Evolutionary conservation across 2,113 vertebrate genomes (phyloP), one percentile per base, ranked within the genome.

Genomic region (Antennarius striatus): DNA sequence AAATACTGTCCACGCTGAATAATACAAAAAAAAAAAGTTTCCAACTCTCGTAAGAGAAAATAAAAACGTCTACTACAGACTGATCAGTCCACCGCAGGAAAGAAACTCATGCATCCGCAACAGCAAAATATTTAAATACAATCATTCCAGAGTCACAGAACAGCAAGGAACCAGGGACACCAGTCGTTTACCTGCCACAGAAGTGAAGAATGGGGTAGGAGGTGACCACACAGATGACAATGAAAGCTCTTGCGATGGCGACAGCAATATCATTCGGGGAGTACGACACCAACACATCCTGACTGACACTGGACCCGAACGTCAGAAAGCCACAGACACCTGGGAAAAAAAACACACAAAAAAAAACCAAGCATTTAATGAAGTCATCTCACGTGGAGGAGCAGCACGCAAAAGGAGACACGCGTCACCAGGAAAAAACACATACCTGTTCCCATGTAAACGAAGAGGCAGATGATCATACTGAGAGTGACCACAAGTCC

Each of bases 151-250:
- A 42, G 45, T 14, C 45, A 12, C 10, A 49, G 4, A n/a, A 13
- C 15, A 49, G 7, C 47, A 40, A 40, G 10, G 1, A 40, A 12
- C 28, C 11, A 30, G 16, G 42, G 22, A 51, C 32, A 45, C 2
- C 22, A 22, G 14, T 2, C 11, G 30, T 90, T 91, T 89, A 98
- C 98, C 97, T 93, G 75, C 98, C 98, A 0, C 98, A 99, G 91
- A 97, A 99, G 89, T 99, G 97, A 78, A 99, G 87, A 81, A 99
- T 99, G 16, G 98, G 96, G 82, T 99, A 99, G 14, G 97, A 99
- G 0, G 98, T 99, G 79, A 99, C 88, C 48, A 99, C 96, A 0
- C 96, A 97, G 78, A 99, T 67, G 67, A 98, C 93, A 77, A 99
- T 98, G 87, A 98, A 98, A 57, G 94, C 95, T 42, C 97, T 93